Percentiles rank a stretch among this genome's conserved stretches.
These are phyloP conservation scores for Anoplopoma fimbria DNA, from an alignment of 2,113 vertebrate genomes.

Conservation along the genomic window DNA sequence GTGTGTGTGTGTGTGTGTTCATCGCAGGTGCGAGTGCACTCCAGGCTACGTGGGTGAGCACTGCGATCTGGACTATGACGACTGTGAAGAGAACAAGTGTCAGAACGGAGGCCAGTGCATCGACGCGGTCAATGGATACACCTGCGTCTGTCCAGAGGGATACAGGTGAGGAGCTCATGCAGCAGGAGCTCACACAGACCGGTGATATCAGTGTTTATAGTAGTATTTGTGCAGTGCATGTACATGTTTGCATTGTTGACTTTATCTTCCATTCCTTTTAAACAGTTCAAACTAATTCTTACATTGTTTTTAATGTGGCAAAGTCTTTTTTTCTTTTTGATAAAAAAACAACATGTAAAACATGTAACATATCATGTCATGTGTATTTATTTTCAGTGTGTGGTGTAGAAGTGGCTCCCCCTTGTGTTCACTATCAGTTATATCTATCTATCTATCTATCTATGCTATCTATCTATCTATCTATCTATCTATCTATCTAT, in stretches of 20 bases:
- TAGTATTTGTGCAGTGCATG: not conserved
- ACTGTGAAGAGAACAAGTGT: conserved; percentile 96
- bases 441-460: no score
- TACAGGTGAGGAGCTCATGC: conserved; percentile 87
- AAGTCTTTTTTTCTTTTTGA: not conserved
- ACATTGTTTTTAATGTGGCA: not conserved
- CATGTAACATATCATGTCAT: no score
- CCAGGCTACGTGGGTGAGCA: conserved; percentile 95
- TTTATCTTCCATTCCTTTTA: not conserved
- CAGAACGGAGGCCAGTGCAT: conserved; percentile 94
- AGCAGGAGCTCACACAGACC: not conserved
- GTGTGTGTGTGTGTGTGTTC: conserved; percentile 27
- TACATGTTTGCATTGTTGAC: not conserved
- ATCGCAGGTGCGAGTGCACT: conserved; percentile 93
- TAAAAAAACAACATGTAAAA: not conserved
- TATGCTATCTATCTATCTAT: not conserved
- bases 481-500: not conserved
- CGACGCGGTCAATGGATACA: conserved; percentile 95
- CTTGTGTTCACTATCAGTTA: conserved; percentile 28
- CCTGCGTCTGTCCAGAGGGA: conserved; percentile 93
- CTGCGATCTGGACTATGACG: conserved; percentile 92
- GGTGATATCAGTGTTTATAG: not conserved
- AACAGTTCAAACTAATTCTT: not conserved
- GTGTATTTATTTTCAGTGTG: not conserved
- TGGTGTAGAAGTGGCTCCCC: conserved; percentile 33